Evolutionary conservation across 2,888 invertebrate species (phyloP), one percentile per base, ranked within the genome.

Genomic region (Drosophila falleni): DNA sequence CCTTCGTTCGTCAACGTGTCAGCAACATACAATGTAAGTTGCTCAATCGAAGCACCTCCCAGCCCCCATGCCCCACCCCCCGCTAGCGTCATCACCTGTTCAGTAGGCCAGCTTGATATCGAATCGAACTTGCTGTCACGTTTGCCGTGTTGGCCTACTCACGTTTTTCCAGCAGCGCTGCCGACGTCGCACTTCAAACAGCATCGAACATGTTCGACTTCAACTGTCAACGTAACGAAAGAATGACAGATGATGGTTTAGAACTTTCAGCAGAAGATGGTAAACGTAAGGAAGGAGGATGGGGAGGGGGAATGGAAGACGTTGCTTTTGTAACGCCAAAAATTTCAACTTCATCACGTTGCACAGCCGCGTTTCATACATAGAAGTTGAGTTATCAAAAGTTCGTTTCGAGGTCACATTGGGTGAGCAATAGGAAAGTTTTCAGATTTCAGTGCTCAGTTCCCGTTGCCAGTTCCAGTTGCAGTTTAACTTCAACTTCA

Each of bases 61-160:
- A 8, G 6, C 15, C 1, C 31, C 33, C 0, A 37, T 44, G 4
- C 16, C 37, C 29, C 56, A 35, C 13, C 35, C 60, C 31, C 13
- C 26, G 5, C 23, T n/a, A 46, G 6, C 15, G 31, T 67, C 79
- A 33, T 67, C 60, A 68, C 71, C 53, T 66, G 84, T 62, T 87
- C 74, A 84, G 74, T 87, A 84, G 84, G 87, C 87, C 83, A 86
- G 73, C 46, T 49, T 46, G 63, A 51, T 72, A 81, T 75, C 67
- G 58, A 68, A 74, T 84, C 87, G 71, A 87, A 81, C 81, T 65
- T 81, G 78, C 71, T 65, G 84, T 84, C 84, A 87, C 84, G 84
- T 84, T 84, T 87, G 71, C 65, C 62, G 53, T 41, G 63, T 51
- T 59, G 51, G 47, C 16, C 46, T 56, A 67, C 75, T 84, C 84